Evolutionary conservation across 2,113 vertebrate species (phyloP).

Genomic region (Polypterus senegalus): DNA sequence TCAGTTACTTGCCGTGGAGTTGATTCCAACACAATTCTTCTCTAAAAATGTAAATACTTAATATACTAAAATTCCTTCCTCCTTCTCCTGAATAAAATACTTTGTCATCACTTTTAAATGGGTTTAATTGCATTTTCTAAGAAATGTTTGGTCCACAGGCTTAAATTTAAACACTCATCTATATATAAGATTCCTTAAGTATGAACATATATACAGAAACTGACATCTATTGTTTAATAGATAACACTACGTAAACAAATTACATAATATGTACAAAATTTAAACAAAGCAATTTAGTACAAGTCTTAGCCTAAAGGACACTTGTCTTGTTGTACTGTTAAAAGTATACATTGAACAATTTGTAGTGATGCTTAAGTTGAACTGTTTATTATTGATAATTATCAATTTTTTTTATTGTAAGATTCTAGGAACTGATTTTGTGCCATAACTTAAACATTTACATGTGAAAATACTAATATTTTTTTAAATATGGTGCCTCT

Average conservation of each 20-base stretch:
- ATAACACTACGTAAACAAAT: constrained; percentile 87
- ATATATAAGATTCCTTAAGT: constrained; percentile 75
- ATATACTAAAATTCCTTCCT: too few relatives aligned
- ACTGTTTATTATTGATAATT: constrained; percentile 55
- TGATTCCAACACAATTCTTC: too few relatives aligned
- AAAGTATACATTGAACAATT: constrained; percentile 42
- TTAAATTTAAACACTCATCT: too few relatives aligned
- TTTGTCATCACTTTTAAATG: too few relatives aligned
- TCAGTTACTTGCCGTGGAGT: too few relatives aligned
- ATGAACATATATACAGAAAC: constrained; percentile 95
- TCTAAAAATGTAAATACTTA: too few relatives aligned
- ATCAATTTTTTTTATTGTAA: constrained; percentile 20
- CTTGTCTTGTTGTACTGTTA: constrained; percentile 58
- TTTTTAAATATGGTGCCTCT: not conserved
- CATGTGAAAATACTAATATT: constrained; percentile 6
- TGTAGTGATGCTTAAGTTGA: constrained; percentile 53
- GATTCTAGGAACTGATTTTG: constrained; percentile 13
- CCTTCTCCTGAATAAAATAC: too few relatives aligned
- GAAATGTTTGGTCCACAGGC: too few relatives aligned
- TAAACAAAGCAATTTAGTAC: constrained; percentile 75
- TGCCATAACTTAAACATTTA: constrained; percentile 10
- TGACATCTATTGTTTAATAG: constrained; percentile 94
- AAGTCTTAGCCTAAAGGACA: constrained; percentile 82
- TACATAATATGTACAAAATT: constrained; percentile 96
- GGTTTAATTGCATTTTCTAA: too few relatives aligned